Percentiles rank a stretch among this genome's conserved stretches.
phyloP scores from a whole-genome alignment of 2,888 invertebrate genomes.

The Dendrolimus houi region DNA sequence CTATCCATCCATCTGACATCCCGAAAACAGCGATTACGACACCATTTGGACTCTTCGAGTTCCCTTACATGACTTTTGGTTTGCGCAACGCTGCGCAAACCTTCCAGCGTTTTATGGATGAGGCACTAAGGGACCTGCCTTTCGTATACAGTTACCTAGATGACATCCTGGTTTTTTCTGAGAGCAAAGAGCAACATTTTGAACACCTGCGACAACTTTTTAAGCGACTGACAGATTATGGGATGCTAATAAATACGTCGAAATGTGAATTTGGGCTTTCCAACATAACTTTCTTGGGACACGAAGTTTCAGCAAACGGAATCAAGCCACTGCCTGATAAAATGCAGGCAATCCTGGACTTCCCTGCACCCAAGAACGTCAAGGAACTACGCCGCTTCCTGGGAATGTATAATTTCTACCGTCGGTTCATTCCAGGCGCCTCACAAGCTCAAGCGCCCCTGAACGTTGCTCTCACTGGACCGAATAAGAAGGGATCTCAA shows the following conservation, averaged over 20 bases:
- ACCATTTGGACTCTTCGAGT: constrained; percentile 21
- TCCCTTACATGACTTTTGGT: constrained; percentile 25
- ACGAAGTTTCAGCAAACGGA: constrained; percentile 3
- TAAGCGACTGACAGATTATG: constrained; percentile 4
- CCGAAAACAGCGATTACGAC: constrained; percentile 26
- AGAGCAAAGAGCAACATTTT: constrained; percentile 2
- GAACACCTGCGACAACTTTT: constrained; percentile 7
- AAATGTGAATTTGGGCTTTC: constrained; percentile 8
- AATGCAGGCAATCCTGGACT: constrained; percentile 1
- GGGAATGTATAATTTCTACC: constrained; percentile 18
- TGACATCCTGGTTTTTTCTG: constrained; percentile 5
- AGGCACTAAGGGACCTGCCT: constrained; percentile 1
- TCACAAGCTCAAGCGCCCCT: constrained; percentile 9
- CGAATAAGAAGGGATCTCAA: no score
- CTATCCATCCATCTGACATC: constrained; percentile 18
- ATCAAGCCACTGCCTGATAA: constrained; percentile 3
- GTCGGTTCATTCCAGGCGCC: constrained; percentile 14
- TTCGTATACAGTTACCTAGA: constrained; percentile 4
- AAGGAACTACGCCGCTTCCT: constrained; percentile 14
- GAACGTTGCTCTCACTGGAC: no score
- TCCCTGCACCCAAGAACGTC: background rate
- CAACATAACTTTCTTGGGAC: constrained; percentile 8
- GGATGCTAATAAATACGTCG: constrained; percentile 5
- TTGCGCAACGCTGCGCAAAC: constrained; percentile 35
- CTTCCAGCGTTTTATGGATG: constrained; percentile 34